These are phyloP conservation scores for Sterrhoptilus dennistouni DNA, from an alignment of 2,113 vertebrate genomes.

Conservation along the genomic window DNA sequence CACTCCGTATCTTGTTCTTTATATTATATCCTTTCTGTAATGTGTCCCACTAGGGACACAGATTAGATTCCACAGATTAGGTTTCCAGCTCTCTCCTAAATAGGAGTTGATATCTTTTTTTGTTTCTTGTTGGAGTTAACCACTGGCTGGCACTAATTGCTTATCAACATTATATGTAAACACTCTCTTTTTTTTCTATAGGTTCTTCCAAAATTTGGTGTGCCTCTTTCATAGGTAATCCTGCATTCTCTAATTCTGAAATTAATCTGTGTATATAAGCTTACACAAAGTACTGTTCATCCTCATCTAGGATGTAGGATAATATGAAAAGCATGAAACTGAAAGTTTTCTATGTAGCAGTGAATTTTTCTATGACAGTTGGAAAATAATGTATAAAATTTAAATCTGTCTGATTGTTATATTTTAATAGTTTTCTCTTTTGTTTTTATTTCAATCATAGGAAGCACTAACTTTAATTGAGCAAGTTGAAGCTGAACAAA, in stretches of 20 bases:
- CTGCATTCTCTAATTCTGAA: not conserved
- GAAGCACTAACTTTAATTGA: slow-evolving; percentile 82
- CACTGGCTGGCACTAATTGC: not conserved
- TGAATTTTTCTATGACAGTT: not conserved
- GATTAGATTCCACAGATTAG: not conserved
- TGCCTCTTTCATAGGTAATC: not conserved
- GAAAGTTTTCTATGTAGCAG: not conserved
- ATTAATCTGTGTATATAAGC: not conserved
- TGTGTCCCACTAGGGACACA: not conserved
- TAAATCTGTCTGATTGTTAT: not conserved
- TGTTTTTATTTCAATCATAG: slow-evolving; percentile 70
- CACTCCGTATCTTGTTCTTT: not conserved
- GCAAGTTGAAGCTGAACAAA: slow-evolving; percentile 85
- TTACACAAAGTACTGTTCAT: not conserved
- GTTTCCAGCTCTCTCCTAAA: not conserved
- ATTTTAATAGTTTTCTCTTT: slow-evolving; percentile 2
- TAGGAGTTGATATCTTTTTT: not conserved
- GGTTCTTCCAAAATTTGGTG: not conserved
- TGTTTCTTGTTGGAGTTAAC: not conserved
- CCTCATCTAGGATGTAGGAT: not conserved
- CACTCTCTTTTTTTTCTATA: not conserved
- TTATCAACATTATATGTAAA: not conserved
- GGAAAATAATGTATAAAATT: not conserved
- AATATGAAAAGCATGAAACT: not conserved
- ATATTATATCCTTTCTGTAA: not conserved